Conservation (phyloP, 2,113 vertebrate species). For the Myrmecobius fasciatus region DNA sequence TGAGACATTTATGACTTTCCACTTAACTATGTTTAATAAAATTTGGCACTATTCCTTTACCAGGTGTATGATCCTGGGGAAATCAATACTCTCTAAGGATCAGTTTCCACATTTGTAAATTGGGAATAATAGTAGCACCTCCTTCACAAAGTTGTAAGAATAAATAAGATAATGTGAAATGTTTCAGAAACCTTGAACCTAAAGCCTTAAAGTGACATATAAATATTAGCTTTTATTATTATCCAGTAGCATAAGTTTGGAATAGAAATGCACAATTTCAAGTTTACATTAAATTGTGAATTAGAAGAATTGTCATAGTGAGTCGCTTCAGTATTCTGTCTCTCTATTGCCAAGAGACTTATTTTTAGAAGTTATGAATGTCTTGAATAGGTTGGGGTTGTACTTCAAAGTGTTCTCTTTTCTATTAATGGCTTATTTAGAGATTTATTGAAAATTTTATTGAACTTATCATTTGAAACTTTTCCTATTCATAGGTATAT, state of each 20-base stretch:
- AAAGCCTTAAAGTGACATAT: neutral
- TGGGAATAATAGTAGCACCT: neutral
- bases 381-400: neutral
- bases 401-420: neutral
- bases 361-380: neutral
- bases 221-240: neutral
- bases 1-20: neutral
- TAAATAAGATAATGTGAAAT: neutral
- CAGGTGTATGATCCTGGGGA: neutral
- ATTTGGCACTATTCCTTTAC: neutral
- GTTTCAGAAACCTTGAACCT: neutral
- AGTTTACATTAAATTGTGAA: neutral
- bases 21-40: neutral
- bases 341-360: neutral
- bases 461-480: neutral
- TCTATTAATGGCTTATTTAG: neutral
- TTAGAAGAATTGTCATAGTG: neutral
- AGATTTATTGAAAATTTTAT: neutral
- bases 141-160: neutral
- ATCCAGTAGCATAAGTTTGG: neutral
- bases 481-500: neutral
- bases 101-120: neutral
- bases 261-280: neutral
- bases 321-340: neutral
- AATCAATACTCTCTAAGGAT: neutral